phyloP scores from a whole-genome alignment of 2,113 vertebrate species.

The Podilymbus podiceps region DNA sequence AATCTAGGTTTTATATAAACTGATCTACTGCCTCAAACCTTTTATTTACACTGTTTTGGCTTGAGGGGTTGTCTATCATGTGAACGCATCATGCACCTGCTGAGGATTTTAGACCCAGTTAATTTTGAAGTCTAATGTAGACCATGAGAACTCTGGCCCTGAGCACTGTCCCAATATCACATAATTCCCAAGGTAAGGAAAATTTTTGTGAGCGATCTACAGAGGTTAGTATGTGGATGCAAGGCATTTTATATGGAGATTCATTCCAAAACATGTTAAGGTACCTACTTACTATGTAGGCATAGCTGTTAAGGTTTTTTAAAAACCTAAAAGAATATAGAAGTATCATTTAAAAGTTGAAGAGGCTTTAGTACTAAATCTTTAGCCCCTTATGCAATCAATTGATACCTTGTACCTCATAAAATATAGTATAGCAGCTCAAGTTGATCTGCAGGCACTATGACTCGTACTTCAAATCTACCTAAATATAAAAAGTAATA shows the following conservation, averaged over 20 bases:
- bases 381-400: constrained; percentile 33
- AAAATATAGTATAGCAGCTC: constrained; percentile 8
- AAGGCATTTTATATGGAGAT: neutral
- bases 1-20: neutral
- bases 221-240: neutral
- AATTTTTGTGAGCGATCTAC: neutral
- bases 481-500: constrained; percentile 30
- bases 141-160: neutral
- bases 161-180: neutral
- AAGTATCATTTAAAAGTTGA: neutral
- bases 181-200: neutral
- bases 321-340: neutral
- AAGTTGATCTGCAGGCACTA: neutral
- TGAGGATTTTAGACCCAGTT: neutral
- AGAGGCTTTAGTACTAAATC: constrained; percentile 8
- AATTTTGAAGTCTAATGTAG: neutral
- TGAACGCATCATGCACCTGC: neutral
- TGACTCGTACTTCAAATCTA: constrained; percentile 18
- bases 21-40: too few species aligned
- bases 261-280: neutral
- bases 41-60: neutral
- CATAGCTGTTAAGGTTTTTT: neutral
- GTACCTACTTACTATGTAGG: neutral
- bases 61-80: neutral
- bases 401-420: constrained; percentile 36